Evolutionary conservation across 30 jellyfish, hydroid and myxozoan species (phyloP), one percentile per base, ranked within the genome.

Genomic region (Turritopsis dohrnii): DNA sequence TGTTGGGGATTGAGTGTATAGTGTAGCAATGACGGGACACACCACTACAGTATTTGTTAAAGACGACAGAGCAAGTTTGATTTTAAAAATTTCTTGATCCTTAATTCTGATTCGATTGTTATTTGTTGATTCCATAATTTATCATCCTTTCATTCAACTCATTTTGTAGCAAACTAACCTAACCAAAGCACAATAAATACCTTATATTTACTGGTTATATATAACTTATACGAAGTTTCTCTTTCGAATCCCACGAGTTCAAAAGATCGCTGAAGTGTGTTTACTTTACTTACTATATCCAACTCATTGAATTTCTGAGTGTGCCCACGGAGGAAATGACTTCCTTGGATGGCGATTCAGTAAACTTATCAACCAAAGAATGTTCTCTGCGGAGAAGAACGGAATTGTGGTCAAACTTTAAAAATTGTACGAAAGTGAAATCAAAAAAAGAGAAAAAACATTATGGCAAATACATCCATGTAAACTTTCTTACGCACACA

Each of bases 41-140:
- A 91, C 95, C 21, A 91, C 89, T 71, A 91, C 97, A 66, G 88
- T 77, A 66, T 91, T 91, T 24, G 97, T 87, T 54, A 91, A 84
- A 19, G 96, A 87, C 13, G 97, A 91, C 41, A 87, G 82, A 7
- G 97, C 94, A 17, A 91, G 89, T 83, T 87, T 91, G 18, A 91
- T 87, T 77, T 91, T 91, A 88, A 91, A 91, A 0, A 91, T 79
- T 84, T 91, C 97, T 20, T 89, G 52, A 73, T 91, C 97, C 20
- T 81, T 87, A 8, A 90, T 79, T 71, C 88, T 81, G 85, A 24
- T n/a, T 23, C 29, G 26, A 29, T 29, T 79, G 25, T 29, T 52
- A n/a, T n/a, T 41, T 23, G 28, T 69, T 69, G 30, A 69, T n/a
- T 69, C 30, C 77, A 27, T 69, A 69, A 23, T 69, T 60, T 60